Base-by-base conservation (phyloP, 2,797 vertebrate species). In the Galago senegalensis region DNA sequence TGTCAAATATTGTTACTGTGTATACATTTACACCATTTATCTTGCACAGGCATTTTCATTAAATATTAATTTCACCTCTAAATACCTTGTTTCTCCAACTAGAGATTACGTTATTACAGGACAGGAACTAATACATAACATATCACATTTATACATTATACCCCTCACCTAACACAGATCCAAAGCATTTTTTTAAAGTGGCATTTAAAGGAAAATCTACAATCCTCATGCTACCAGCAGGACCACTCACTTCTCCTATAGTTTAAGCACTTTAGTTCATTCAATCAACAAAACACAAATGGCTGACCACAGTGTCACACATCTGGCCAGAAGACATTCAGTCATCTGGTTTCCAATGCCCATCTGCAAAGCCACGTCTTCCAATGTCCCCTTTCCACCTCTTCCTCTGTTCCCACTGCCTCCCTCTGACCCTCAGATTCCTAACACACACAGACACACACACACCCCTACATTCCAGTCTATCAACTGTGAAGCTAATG, bases 151-250 rank as follows among this genome's bases (percentile, higher is more conserved):
- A 80, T 80, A 87, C n/a, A 49, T 91, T 58, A 70, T 67, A 84
- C 40, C 16, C 20, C 21, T 73, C 61, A 87, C 6, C 34, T 20
- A 87, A 56, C 53, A 91, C 3, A 37, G 10, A 82, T 69, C 8
- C 8, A 76, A 87, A 93, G 27, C 89, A 56, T 34, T 94, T 93
- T 61, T 46, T 82, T 81, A 14, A 70, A 76, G 21, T 43, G 25
- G 63, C 63, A 81, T 46, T 85, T 70, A 75, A 94, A 91, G 65
- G 11, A 89, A 92, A 93, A 89, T 69, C 65, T 79, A 83, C 85
- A 86, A 14, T 85, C n/a, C 7, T 87, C 80, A 75, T 21, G 49
- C 40, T 25, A 89, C 7, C n/a, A 83, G 18, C 12, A 85, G 12
- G 17, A 87, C 31, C 34, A 82, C 65, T 1, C 5, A 88, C n/a